A percentile compares a stretch with the other conserved stretches of the same genome.
Evolutionary conservation across 2,888 invertebrate genomes (phyloP).

Genomic region (Drosophila putrida): DNA sequence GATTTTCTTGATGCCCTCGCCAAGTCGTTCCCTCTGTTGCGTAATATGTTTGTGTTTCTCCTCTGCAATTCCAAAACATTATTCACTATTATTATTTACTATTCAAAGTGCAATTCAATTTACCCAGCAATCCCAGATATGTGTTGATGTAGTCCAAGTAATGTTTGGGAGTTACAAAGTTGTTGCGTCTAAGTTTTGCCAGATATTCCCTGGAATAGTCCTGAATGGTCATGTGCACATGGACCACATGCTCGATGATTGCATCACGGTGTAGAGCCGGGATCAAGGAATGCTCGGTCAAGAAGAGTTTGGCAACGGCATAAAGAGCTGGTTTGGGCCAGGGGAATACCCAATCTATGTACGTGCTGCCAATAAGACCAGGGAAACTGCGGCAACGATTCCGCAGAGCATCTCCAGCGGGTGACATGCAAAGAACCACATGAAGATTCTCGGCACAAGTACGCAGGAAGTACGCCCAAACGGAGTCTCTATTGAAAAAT

Average conservation of each 20-base stretch:
- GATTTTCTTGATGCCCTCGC: constrained; percentile 87
- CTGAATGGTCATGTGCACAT: constrained; percentile 92
- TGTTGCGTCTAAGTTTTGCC: constrained; percentile 90
- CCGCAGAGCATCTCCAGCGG: constrained; percentile 92
- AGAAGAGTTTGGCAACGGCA: constrained; percentile 94
- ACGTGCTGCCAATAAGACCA: constrained; percentile 95
- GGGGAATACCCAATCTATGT: constrained; percentile 97
- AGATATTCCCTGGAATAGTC: constrained; percentile 91
- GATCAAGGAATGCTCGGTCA: constrained; percentile 89
- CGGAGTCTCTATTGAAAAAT: constrained; percentile 88
- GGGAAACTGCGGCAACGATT: constrained; percentile 96
- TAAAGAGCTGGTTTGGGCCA: constrained; percentile 96
- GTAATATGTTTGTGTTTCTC: constrained; percentile 83
- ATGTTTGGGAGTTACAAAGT: constrained; percentile 96
- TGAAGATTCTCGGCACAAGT: constrained; percentile 94
- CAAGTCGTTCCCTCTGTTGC: constrained; percentile 82
- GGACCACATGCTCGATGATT: constrained; percentile 94
- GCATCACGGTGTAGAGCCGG: constrained; percentile 86
- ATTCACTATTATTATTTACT: not conserved
- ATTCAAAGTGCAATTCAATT: constrained; percentile 86
- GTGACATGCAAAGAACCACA: constrained; percentile 96
- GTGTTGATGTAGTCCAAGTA: constrained; percentile 94
- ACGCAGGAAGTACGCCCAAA: constrained; percentile 94
- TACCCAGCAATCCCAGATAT: constrained; percentile 91
- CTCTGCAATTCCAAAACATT: constrained; percentile 64